Percentiles rank a stretch among this genome's conserved stretches.
These are phyloP conservation scores for Homalodisca vitripennis DNA, from an alignment of 1,140 invertebrate genomes.

Conservation along the genomic window DNA sequence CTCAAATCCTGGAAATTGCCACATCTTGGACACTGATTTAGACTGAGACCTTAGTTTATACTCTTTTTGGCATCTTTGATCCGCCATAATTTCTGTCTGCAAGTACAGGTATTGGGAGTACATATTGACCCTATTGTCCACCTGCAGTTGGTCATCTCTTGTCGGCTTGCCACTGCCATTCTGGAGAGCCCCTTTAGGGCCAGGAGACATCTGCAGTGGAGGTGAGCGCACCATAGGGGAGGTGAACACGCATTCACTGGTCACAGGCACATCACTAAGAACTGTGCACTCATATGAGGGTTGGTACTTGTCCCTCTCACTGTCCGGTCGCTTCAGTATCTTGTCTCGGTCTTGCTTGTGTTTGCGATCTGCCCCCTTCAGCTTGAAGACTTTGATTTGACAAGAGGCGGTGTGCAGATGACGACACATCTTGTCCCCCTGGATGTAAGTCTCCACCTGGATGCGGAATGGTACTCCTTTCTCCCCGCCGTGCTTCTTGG, in stretches of 20 bases:
- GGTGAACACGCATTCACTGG: conserved; percentile 24
- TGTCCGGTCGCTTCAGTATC: conserved; percentile 79
- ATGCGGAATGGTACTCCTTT: conserved; percentile 96
- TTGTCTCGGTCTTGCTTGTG: conserved; percentile 97
- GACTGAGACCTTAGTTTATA: too few relatives aligned
- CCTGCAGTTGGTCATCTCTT: too few relatives aligned
- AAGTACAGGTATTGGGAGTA: too few relatives aligned
- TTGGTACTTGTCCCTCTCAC: conserved; percentile 93
- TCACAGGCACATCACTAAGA: conserved; percentile 69
- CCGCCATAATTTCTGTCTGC: too few relatives aligned
- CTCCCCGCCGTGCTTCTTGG: conserved; percentile 97
- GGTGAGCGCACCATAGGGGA: conserved; percentile 10
- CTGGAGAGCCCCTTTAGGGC: background rate
- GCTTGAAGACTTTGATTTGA: conserved; percentile 87
- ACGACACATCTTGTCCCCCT: conserved; percentile 43
- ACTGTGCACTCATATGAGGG: conserved; percentile 95
- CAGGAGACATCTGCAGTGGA: background rate
- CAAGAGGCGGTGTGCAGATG: conserved; percentile 89
- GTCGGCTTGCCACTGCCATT: too few relatives aligned
- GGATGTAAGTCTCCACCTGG: conserved; percentile 83
- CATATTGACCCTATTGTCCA: too few relatives aligned
- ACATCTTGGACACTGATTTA: too few relatives aligned
- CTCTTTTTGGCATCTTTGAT: too few relatives aligned
- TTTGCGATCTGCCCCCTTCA: conserved; percentile 96
- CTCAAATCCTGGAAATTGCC: too few relatives aligned